Percentiles rank a stretch among this genome's conserved stretches.
phyloP scores from a whole-genome alignment of 1,140 invertebrate species.

The Cotesia vestalis region DNA sequence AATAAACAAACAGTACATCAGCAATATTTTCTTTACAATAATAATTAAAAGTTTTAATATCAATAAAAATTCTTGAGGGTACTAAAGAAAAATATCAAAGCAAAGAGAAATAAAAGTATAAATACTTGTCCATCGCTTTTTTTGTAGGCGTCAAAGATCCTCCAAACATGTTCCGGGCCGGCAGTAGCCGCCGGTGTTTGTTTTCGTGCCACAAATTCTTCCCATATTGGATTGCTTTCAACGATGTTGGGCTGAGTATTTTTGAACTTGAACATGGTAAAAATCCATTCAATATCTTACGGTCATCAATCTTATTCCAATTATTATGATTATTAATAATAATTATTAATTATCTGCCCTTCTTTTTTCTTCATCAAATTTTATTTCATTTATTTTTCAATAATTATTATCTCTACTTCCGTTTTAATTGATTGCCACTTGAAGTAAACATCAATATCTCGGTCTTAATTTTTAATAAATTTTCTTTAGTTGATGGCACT shows the following conservation, averaged over 20 bases:
- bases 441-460: too few relatives aligned
- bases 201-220: conserved; percentile 90
- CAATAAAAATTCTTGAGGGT: conserved; percentile 28
- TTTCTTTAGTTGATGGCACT: too few relatives aligned
- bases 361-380: conserved; percentile 4
- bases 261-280: conserved; percentile 80
- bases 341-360: not conserved
- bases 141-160: conserved; percentile 87
- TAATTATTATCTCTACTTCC: too few relatives aligned
- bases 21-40: not conserved
- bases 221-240: conserved; percentile 87
- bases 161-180: conserved; percentile 92
- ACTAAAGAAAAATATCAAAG: not conserved
- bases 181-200: conserved; percentile 84
- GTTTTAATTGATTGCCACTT: too few relatives aligned
- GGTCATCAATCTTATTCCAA: conserved; percentile 11
- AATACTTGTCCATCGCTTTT: conserved; percentile 89
- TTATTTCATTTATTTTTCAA: too few relatives aligned
- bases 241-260: conserved; percentile 70
- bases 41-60: conserved; percentile 44
- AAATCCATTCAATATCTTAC: conserved; percentile 48
- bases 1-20: not conserved
- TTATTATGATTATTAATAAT: not conserved
- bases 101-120: not conserved
- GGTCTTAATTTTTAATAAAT: too few relatives aligned